Percentiles rank a stretch among this genome's conserved stretches.
These are phyloP conservation scores for Heteronetta atricapilla DNA, from an alignment of 2,113 vertebrate species.

Conservation along the genomic window DNA sequence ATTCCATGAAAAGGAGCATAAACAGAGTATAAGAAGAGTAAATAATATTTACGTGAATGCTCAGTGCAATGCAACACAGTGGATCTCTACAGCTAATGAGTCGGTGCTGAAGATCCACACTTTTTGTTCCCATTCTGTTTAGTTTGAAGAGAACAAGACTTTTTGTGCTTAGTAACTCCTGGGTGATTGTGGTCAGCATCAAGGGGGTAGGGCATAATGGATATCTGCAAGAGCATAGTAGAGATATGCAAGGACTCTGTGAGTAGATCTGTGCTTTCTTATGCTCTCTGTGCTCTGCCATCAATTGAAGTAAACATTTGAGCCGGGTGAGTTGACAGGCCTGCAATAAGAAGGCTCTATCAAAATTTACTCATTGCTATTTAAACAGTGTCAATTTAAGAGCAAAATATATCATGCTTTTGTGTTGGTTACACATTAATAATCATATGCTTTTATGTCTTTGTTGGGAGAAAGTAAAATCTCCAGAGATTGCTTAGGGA, in stretches of 20 bases:
- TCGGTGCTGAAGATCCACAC: neutral
- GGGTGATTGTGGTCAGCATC: neutral
- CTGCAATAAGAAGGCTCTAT: neutral
- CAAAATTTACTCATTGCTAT: neutral
- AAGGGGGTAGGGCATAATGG: neutral
- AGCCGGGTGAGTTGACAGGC: neutral
- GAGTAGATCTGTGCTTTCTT: neutral
- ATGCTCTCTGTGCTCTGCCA: neutral
- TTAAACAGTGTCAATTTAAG: neutral
- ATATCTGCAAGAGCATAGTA: too few species aligned
- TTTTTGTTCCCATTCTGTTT: neutral
- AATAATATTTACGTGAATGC: neutral
- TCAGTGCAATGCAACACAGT: neutral
- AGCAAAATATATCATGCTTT: neutral
- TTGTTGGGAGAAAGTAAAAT: neutral
- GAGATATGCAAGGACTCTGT: neutral
- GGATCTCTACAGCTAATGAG: neutral
- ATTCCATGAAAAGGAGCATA: neutral
- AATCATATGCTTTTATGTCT: neutral
- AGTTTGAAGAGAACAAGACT: neutral
- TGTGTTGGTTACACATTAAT: neutral
- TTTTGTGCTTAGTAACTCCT: neutral
- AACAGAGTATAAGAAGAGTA: neutral
- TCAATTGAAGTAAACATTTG: neutral
- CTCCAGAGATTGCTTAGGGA: neutral